phyloP scores from a whole-genome alignment of 2,888 invertebrate genomes.

The Lycaena phlaeas region DNA sequence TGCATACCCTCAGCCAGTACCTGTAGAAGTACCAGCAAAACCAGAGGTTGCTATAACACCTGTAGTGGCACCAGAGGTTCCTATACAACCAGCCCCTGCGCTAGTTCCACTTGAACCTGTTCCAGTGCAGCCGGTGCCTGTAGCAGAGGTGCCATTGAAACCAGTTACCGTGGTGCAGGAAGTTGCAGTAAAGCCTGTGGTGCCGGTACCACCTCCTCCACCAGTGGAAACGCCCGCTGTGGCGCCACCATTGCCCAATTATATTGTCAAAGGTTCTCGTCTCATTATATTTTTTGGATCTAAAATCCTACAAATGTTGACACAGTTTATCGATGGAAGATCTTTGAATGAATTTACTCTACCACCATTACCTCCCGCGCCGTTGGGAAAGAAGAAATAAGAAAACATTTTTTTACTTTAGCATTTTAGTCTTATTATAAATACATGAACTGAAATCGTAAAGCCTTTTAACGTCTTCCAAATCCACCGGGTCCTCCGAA shows the following conservation, averaged over 20 bases:
- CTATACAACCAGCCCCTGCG: not conserved
- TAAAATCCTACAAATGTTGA: conserved; percentile 40
- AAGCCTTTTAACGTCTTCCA: not conserved
- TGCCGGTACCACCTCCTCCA: conserved; percentile 8
- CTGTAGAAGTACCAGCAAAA: not conserved
- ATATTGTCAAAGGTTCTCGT: conserved; percentile 32
- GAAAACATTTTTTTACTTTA: not conserved
- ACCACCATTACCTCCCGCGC: conserved; percentile 19
- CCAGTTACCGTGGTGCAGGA: not conserved
- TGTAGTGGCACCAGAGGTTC: not conserved
- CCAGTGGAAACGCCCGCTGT: conserved; percentile 14
- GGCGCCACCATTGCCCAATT: conserved; percentile 15
- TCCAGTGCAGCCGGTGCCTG: not conserved
- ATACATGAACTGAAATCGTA: not conserved
- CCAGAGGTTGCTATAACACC: not conserved
- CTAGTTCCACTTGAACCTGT: not conserved
- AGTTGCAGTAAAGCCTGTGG: not conserved
- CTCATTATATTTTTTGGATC: conserved; percentile 45
- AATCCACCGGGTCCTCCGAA: not conserved
- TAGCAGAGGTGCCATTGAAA: not conserved
- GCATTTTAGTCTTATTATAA: not conserved
- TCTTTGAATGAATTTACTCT: conserved; percentile 31
- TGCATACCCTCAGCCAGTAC: not conserved
- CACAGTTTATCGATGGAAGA: conserved; percentile 40
- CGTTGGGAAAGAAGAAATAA: conserved; percentile 1